A percentile compares a stretch with the other conserved stretches of the same genome.
These are phyloP conservation scores for Xylota sylvarum DNA, from an alignment of 2,888 invertebrate genomes.

Conservation along the genomic window DNA sequence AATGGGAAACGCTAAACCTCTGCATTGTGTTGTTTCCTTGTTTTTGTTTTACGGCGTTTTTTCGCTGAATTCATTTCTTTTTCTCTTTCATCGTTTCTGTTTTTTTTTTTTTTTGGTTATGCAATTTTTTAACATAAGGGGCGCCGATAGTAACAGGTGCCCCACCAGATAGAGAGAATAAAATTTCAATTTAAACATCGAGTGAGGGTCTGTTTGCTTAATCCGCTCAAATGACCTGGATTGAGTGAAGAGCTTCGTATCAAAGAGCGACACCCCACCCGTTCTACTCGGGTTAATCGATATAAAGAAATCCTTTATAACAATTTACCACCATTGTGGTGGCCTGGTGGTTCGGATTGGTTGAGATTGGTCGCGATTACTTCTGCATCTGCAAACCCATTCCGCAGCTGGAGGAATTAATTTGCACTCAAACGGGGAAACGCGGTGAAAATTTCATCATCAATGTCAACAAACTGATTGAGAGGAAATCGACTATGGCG, in stretches of 20 bases:
- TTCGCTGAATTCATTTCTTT: constrained; percentile 52
- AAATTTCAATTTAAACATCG: constrained; percentile 46
- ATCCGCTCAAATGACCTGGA: constrained; percentile 52
- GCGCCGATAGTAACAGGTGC: constrained; percentile 42
- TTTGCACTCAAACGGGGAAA: constrained; percentile 37
- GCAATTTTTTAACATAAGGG: constrained; percentile 43
- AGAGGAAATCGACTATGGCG: constrained; percentile 34
- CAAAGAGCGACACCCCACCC: constrained; percentile 23
- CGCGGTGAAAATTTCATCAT: constrained; percentile 39
- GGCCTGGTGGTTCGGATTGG: not conserved
- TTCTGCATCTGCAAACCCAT: constrained; percentile 1
- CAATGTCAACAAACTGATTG: constrained; percentile 59
- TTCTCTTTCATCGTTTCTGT: not conserved
- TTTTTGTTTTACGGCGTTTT: constrained; percentile 50
- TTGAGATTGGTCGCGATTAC: constrained; percentile 13
- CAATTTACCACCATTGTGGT: constrained; percentile 17
- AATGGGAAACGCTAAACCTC: constrained; percentile 67
- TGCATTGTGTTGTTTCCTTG: constrained; percentile 66
- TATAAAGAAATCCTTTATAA: constrained; percentile 18
- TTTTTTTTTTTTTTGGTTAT: constrained; percentile 44
- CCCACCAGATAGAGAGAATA: constrained; percentile 2
- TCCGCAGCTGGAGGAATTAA: constrained; percentile 32
- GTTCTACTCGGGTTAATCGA: constrained; percentile 54
- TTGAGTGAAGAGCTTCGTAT: constrained; percentile 17
- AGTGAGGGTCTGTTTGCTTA: constrained; percentile 47